These are phyloP conservation scores for Meliscaeva auricollis DNA, from an alignment of 2,888 invertebrate genomes.

Conservation along the genomic window DNA sequence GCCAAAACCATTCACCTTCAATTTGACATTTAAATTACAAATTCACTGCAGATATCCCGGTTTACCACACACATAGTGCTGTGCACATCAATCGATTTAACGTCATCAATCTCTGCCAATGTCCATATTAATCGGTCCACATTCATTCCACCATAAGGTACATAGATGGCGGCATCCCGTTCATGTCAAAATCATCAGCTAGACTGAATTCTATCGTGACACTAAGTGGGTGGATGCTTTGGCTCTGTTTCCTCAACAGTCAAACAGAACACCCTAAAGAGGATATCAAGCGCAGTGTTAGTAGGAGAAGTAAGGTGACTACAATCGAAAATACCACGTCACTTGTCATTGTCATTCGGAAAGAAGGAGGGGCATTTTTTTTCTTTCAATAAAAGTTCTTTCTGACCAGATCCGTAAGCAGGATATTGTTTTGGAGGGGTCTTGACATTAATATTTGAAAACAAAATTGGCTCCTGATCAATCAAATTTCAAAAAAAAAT, in stretches of 20 bases:
- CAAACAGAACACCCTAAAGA: neutral
- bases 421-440: neutral
- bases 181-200: constrained; percentile 67
- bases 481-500: too few species aligned
- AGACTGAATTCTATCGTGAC: constrained; percentile 38
- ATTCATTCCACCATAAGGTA: constrained; percentile 39
- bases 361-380: neutral
- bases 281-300: neutral
- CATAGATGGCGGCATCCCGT: constrained; percentile 35
- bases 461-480: too few species aligned
- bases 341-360: constrained; percentile 59
- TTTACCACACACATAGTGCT: constrained; percentile 65
- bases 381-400: neutral
- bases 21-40: constrained; percentile 75
- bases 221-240: constrained; percentile 51
- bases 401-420: constrained; percentile 1
- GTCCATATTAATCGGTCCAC: constrained; percentile 74
- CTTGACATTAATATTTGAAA: too few species aligned
- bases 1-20: constrained; percentile 56
- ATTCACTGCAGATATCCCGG: constrained; percentile 73
- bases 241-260: neutral
- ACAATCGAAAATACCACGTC: constrained; percentile 51
- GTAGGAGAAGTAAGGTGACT: constrained; percentile 2
- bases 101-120: constrained; percentile 75
- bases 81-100: constrained; percentile 73